Evolutionary conservation across 1,140 invertebrate genomes (phyloP).

Genomic region (Drosophila leontia): DNA sequence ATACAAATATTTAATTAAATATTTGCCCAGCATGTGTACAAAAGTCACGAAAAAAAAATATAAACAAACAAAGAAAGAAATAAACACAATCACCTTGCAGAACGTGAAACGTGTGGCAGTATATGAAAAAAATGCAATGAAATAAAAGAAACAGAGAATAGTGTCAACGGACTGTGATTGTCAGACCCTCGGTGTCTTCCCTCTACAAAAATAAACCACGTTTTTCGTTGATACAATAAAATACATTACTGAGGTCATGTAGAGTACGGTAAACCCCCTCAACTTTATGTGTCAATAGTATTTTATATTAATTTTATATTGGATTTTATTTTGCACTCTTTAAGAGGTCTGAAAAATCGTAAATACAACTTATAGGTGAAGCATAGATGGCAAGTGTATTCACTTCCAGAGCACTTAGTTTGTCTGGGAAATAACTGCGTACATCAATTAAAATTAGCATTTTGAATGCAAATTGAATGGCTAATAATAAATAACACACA

Average conservation of each 20-base stretch:
- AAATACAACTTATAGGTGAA: not conserved
- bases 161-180: slow-evolving; percentile 33
- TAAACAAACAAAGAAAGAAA: slow-evolving; percentile 8
- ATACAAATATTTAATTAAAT: slow-evolving; percentile 63
- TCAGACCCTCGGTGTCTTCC: not conserved
- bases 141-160: slow-evolving; percentile 31
- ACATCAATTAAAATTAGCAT: slow-evolving; percentile 34
- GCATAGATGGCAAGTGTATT: not conserved
- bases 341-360: not conserved
- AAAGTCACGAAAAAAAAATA: slow-evolving; percentile 46
- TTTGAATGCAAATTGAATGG: slow-evolving; percentile 55
- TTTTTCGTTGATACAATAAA: not conserved
- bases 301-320: too few relatives aligned
- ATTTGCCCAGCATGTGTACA: slow-evolving; percentile 8
- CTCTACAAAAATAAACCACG: not conserved
- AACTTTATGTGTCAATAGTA: not conserved
- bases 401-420: not conserved
- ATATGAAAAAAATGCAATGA: slow-evolving; percentile 20
- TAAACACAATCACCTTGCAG: slow-evolving; percentile 23
- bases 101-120: slow-evolving; percentile 10
- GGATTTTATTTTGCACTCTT: not conserved
- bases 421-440: slow-evolving; percentile 5
- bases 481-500: slow-evolving; percentile 26
- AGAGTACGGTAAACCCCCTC: not conserved
- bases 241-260: not conserved